A percentile compares a stretch with the other conserved stretches of the same genome.
Evolutionary conservation across 2,113 vertebrate species (phyloP).

Genomic region (Mohoua ochrocephala): DNA sequence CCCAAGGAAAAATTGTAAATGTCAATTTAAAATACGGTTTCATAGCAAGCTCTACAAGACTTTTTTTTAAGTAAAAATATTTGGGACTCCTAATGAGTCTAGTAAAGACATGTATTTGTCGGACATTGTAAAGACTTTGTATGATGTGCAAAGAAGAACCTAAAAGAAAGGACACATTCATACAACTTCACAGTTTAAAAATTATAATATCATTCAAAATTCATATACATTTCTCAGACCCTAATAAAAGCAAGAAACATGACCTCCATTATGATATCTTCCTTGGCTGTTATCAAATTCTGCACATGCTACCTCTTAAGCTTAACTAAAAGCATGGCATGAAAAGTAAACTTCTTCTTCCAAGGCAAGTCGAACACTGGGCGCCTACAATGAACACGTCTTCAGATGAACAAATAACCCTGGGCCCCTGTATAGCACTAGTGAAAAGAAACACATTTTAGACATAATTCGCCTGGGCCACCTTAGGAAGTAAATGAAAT

Average conservation of each 20-base stretch:
- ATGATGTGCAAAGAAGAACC: not conserved
- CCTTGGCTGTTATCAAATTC: not conserved
- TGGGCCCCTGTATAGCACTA: accelerated
- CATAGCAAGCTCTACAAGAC: not conserved
- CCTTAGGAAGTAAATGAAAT: not conserved
- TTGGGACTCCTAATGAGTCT: not conserved
- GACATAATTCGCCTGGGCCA: not conserved
- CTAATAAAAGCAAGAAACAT: not conserved
- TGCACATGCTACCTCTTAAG: not conserved
- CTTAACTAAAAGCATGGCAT: not conserved
- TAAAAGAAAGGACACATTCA: not conserved
- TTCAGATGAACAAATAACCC: not conserved
- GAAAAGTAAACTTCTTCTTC: not conserved
- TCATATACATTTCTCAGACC: not conserved
- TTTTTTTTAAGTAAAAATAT: not conserved
- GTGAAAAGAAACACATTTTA: not conserved
- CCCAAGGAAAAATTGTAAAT: not conserved
- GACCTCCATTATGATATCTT: not conserved
- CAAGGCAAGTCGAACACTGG: not conserved
- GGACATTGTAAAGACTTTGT: not conserved
- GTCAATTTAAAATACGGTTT: not conserved
- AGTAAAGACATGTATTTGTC: not conserved
- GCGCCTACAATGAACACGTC: not conserved
- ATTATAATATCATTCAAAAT: not conserved
- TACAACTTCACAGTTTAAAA: not conserved